Evolutionary conservation across 2,797 vertebrate species (phyloP).

Genomic region (Propithecus perrieri): DNA sequence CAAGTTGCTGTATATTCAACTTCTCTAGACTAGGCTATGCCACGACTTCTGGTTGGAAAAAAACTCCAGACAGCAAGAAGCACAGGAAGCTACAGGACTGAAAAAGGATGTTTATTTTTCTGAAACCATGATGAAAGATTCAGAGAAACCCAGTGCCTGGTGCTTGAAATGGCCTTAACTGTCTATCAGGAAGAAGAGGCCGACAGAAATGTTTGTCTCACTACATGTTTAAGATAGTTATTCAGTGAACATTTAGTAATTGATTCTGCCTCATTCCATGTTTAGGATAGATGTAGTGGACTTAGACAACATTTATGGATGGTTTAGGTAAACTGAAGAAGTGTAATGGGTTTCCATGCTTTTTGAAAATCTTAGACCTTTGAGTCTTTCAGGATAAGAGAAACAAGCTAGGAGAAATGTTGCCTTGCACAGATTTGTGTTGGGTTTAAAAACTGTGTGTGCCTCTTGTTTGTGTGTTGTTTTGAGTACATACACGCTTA

Average conservation of each 20-base stretch:
- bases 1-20: background rate
- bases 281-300: background rate
- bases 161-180: background rate
- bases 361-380: background rate
- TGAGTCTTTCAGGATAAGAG: background rate
- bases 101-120: background rate
- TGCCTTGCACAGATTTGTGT: background rate
- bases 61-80: background rate
- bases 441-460: background rate
- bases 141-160: background rate
- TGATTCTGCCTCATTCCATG: background rate
- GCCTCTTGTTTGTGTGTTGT: background rate
- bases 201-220: background rate
- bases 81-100: background rate
- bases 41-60: background rate
- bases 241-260: background rate
- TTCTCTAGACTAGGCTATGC: background rate
- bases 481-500: background rate
- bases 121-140: background rate
- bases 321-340: background rate
- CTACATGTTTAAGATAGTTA: background rate
- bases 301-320: background rate
- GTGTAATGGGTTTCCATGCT: background rate
- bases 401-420: slow-evolving; percentile 13
- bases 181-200: background rate